Evolutionary conservation across 2,113 vertebrate genomes (phyloP), one percentile per base, ranked within the genome.

Genomic region (Electrona antarctica): DNA sequence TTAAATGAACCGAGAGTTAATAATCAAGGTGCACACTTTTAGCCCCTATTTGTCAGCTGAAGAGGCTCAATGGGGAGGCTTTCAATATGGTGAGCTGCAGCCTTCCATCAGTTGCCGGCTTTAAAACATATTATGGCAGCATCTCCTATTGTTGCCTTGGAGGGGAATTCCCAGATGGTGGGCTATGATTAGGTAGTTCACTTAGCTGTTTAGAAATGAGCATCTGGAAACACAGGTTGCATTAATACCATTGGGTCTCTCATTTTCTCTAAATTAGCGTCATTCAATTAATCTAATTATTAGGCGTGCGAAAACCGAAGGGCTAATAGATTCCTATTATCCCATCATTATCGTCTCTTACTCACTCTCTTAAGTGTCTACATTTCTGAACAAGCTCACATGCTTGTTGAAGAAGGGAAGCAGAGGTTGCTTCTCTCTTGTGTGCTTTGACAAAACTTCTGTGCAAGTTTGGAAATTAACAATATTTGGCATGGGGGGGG

Each of bases 251-350:
- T 80, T 84, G 81, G 89, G 84, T 90, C 85, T 73, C 86, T 88
- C 87, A 77, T 87, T 90, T 85, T 87, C 87, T 82, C 78, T 86
- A 87, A 92, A 94, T 93, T 89, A 92, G 86, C 85, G 79, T 91
- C 89, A 90, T 93, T 93, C 85, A 91, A 92, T 93, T 93, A 91
- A 90, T 91, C 80, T 91, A 89, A 90, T 93, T 92, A 94, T 92
- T 91, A 92, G 80, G 77, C 85, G 79, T 91, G 82, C 82, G 82
- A 89, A 90, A 92, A 89, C 79, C 61, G 73, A 90, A 87, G 77
- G 82, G 84, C 88, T 90, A 92, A 92, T 89, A 88, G 87, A 92
- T 88, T 88, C 83, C 74, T 90, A 90, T 91, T 90, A 91, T 84
- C 63, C 73, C 68, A 49, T 85, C 84, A 89, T 93, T 89, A 93